These are phyloP conservation scores for Danaus chrysippus DNA, from an alignment of 2,888 invertebrate genomes.

Conservation along the genomic window DNA sequence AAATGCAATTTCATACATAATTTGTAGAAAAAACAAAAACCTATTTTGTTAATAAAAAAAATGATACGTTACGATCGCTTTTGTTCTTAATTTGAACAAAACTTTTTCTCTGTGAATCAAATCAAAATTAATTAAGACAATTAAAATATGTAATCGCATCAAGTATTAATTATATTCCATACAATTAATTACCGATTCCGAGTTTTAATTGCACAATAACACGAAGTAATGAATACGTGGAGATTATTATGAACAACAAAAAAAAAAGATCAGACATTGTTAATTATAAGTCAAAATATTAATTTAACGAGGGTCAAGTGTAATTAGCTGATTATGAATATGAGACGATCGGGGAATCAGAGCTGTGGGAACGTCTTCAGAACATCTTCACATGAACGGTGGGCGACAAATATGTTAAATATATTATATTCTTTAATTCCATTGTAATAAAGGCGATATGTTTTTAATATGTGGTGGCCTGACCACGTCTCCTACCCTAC, in stretches of 20 bases:
- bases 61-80: too few species aligned
- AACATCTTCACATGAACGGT: constrained; percentile 71
- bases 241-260: constrained; percentile 1
- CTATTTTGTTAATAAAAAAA: too few species aligned
- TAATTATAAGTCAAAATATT: constrained; percentile 19
- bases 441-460: constrained; percentile 5
- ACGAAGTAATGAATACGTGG: constrained; percentile 18
- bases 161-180: not conserved
- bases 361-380: constrained; percentile 76
- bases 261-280: constrained; percentile 2
- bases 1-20: too few species aligned
- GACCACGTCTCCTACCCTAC: constrained; percentile 70
- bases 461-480: constrained; percentile 35
- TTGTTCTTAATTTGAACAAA: too few species aligned
- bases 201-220: not conserved
- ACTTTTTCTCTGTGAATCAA: too few species aligned
- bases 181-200: not conserved
- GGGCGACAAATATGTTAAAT: constrained; percentile 1
- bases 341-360: constrained; percentile 72
- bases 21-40: too few species aligned
- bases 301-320: constrained; percentile 53
- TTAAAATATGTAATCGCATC: not conserved
- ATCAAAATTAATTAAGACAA: too few species aligned
- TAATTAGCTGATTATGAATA: constrained; percentile 74
- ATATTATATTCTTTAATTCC: constrained; percentile 11